Evolutionary conservation across 2,113 vertebrate genomes (phyloP), one percentile per base, ranked within the genome.

Genomic region (Notechis scutatus): DNA sequence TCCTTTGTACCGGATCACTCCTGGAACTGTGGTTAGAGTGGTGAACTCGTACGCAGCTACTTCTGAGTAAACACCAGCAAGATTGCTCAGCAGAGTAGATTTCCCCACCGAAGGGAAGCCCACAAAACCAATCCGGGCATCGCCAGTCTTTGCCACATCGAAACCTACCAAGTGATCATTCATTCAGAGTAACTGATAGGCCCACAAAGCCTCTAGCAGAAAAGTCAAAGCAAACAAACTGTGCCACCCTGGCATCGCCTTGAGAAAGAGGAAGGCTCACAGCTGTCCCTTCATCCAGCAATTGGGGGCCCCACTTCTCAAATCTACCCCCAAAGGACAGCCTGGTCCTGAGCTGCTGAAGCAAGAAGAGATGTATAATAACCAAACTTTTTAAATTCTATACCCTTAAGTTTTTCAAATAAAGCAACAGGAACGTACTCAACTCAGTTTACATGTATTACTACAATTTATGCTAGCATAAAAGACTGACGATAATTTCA

Each of bases 41-140:
- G 99, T 99, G 96, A 99, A 99, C 94, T 99, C 99, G 14, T 99
- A 99, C 0, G 99, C 99, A 50, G 99, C 99, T 42, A 99, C 99
- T 95, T 99, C 99, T 2, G 99, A 99, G 96, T 99, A 99, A 1
- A 99, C 99, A 24, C 99, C 99, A 85, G 99, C 99, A 85, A 99
- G 97, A 96, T 99, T 99, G 97, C 99, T 99, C 0, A 99, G 98
- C 94, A 99, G 97, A 5, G 99, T 99, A 7, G 99, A 99, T 96
- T 99, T 99, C 85, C 99, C 99, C 93, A 99, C 99, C 7, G 99
- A 99, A 0, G 99, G 99, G 96, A 99, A 99, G 42, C 99, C 99
- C 85, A 99, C 99, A 95, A 99, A 99, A n/a, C 99, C 99, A 85
- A 99, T 98, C 57, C 99, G 98, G 39, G 99, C 99, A 95, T 99